phyloP scores from a whole-genome alignment of 1,140 invertebrate species.

The Andrena cerasifolii region DNA sequence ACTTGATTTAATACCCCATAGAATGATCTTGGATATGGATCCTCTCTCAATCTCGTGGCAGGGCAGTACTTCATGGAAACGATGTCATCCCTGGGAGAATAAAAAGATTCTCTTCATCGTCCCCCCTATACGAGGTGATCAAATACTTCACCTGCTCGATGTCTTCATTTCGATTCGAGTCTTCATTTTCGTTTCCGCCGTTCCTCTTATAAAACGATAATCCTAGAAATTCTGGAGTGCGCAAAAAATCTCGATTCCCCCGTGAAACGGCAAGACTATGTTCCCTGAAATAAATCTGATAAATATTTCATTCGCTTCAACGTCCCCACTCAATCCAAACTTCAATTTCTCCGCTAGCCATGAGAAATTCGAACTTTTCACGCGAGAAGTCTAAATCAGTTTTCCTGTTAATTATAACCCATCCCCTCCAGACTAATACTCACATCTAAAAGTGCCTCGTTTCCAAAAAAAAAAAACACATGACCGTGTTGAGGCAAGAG shows the following conservation, averaged over 20 bases:
- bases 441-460: no score
- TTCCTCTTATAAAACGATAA: background rate
- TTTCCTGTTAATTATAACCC: no score
- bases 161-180: conserved; percentile 58
- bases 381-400: no score
- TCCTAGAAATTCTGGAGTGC: background rate
- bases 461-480: no score
- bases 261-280: background rate
- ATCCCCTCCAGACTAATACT: no score
- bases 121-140: conserved; percentile 3
- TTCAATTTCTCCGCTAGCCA: no score
- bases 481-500: no score
- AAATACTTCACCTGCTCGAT: conserved; percentile 36
- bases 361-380: no score
- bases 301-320: no score
- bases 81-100: conserved; percentile 23
- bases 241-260: background rate
- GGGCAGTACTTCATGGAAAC: conserved; percentile 10
- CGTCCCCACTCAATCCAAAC: no score
- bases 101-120: conserved; percentile 24
- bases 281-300: background rate
- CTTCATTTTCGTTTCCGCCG: background rate
- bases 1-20: conserved; percentile 25
- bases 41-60: conserved; percentile 19
- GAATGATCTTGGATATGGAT: conserved; percentile 24